Evolutionary conservation across 2,797 vertebrate species (phyloP), one percentile per base, ranked within the genome.

Genomic region (Pagetopsis macropterus): DNA sequence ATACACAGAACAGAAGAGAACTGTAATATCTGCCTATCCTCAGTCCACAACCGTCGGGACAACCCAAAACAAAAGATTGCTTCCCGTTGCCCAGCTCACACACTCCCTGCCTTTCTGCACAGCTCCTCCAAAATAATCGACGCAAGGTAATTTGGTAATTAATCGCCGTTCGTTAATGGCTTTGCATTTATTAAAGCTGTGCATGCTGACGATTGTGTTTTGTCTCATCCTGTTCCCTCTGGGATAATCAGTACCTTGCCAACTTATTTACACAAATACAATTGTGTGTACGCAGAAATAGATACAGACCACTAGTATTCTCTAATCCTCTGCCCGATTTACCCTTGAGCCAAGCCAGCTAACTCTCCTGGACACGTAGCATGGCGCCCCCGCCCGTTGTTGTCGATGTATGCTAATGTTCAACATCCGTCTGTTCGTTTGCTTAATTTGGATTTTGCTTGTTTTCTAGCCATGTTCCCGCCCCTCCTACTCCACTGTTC

Each of bases 71-170:
- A 87, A 87, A 86, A 89, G 82, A 73, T 76, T 46, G 74, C 79
- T 59, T 27, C 72, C 65, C 70, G 2, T 65, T 77, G 27, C 74
- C 78, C 63, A 68, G 65, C 83, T 65, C 70, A 45, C 63, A 70
- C 72, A 43, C 48, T 55, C 78, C 69, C 62, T 43, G 70, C 83
- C 60, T 79, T 41, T 52, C 78, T 51, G 69, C 46, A n/a, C 63
- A 33, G 60, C 50, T n/a, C 62, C 65, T 74, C 75, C 80, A 75
- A 67, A 76, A 70, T 83, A 76, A 82, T 83, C 82, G 44, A 71
- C 63, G 17, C 72, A 86, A 88, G 87, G 88, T 91, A 87, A 91
- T 91, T 88, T 37, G 49, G 63, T 85, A 87, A 90, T 89, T 86
- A 87, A 86, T 84, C 19, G 45, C 17, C 1, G 14, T 77, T 87